phyloP scores from a whole-genome alignment of 2,797 vertebrate genomes.

The Argyrosomus regius region DNA sequence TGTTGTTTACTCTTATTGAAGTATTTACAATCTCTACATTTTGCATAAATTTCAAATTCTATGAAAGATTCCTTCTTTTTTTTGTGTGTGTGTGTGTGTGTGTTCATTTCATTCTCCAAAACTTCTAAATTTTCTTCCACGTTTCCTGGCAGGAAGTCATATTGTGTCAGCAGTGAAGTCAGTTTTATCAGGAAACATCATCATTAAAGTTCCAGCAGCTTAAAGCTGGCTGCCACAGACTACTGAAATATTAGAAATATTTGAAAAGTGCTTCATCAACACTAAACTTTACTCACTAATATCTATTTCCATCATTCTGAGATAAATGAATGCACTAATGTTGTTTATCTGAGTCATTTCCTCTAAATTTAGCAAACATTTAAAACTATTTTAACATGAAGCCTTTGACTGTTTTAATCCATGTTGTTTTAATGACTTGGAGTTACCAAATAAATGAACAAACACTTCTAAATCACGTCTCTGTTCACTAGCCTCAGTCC shows the following conservation, averaged over 20 bases:
- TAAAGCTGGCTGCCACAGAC: neutral
- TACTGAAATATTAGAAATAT: neutral
- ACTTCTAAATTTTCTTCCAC: neutral
- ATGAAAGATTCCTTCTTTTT: too few relatives aligned
- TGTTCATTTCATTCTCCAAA: neutral
- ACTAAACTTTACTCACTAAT: neutral
- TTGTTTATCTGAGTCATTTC: too few relatives aligned
- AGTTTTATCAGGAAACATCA: neutral
- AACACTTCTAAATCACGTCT: neutral
- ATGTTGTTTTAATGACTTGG: neutral
- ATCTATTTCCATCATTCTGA: neutral
- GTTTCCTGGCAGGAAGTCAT: too few relatives aligned
- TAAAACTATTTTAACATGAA: neutral
- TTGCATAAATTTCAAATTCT: too few relatives aligned
- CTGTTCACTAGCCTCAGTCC: neutral
- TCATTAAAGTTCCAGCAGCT: neutral
- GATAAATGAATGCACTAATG: too few relatives aligned
- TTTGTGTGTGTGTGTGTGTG: too few relatives aligned
- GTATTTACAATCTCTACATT: too few relatives aligned
- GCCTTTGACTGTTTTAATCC: neutral
- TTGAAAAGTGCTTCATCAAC: too few relatives aligned
- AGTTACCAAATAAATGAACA: neutral
- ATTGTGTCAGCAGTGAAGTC: neutral
- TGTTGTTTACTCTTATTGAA: neutral
- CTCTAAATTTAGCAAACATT: neutral